Percentiles rank a stretch among this genome's conserved stretches.
These are phyloP conservation scores for Elaphurus davidianus DNA, from an alignment of 2,113 vertebrate species.

Conservation along the genomic window DNA sequence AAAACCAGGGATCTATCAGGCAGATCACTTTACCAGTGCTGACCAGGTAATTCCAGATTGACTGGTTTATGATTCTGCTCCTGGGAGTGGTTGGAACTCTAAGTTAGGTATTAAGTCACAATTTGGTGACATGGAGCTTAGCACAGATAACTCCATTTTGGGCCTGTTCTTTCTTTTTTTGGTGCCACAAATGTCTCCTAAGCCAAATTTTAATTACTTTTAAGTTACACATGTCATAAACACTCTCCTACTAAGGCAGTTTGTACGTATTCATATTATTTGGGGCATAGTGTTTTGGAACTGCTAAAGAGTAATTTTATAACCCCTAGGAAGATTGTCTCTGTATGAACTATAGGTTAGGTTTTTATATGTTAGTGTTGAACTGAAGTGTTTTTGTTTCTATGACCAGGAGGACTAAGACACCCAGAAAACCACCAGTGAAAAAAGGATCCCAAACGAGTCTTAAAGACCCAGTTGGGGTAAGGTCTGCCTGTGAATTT, in stretches of 20 bases:
- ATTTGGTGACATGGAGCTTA: neutral
- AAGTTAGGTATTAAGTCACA: neutral
- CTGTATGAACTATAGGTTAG: constrained; percentile 1
- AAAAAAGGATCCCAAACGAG: constrained; percentile 69
- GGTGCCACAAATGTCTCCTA: neutral
- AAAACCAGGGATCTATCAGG: neutral
- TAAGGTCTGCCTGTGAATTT: constrained; percentile 41
- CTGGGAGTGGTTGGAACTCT: neutral
- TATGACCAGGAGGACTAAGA: constrained; percentile 61
- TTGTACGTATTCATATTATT: neutral
- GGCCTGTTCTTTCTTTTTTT: neutral
- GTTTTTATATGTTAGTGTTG: neutral
- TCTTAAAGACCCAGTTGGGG: constrained; percentile 73
- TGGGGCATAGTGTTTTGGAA: neutral
- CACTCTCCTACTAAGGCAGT: neutral
- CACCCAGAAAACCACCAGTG: constrained; percentile 53
- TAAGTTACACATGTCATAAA: neutral
- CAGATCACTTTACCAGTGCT: neutral
- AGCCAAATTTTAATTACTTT: neutral
- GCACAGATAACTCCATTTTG: neutral
- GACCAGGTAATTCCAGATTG: neutral
- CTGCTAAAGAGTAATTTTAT: neutral
- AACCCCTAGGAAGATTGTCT: neutral
- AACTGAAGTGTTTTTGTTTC: neutral
- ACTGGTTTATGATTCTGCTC: neutral